phyloP scores from a whole-genome alignment of 2,113 vertebrate species.

The Indicator indicator region DNA sequence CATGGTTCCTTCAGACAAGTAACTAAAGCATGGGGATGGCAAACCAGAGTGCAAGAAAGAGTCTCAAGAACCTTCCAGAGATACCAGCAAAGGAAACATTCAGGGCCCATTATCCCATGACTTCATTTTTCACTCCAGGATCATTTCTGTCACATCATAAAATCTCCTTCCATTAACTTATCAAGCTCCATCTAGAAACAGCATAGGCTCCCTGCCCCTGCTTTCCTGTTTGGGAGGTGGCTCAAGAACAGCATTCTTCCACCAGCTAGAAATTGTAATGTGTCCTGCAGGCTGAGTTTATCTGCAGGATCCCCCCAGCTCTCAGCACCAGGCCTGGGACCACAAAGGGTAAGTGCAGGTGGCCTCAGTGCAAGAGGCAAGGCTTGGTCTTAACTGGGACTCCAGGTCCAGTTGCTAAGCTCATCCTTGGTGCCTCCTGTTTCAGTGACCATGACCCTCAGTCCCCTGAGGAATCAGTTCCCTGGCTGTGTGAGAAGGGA shows the following conservation, averaged over 20 bases:
- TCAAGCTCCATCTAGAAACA: constrained; percentile 55
- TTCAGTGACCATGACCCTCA: not conserved
- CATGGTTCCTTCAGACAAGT: not conserved
- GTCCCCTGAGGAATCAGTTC: not conserved
- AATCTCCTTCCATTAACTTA: constrained; percentile 63
- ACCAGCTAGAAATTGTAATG: constrained; percentile 1
- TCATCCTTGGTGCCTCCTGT: not conserved
- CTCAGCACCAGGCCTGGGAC: not conserved
- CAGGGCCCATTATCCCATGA: constrained; percentile 6
- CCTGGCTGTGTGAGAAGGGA: not conserved
- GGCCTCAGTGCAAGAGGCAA: not conserved
- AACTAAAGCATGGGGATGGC: not conserved
- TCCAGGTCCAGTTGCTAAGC: not conserved
- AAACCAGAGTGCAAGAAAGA: not conserved
- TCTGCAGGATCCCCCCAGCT: constrained; percentile 2
- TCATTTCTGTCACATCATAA: constrained; percentile 43
- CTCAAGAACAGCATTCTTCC: not conserved
- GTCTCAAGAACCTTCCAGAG: not conserved
- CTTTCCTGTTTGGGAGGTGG: constrained; percentile 22
- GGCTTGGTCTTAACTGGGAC: not conserved
- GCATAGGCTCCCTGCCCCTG: not conserved
- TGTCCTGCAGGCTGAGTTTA: not conserved
- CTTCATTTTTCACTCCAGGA: constrained; percentile 36
- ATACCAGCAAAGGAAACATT: not conserved
- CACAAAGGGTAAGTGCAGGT: constrained; percentile 31